Evolutionary conservation across 1,140 invertebrate species (phyloP).

Genomic region (Leptopilina clavipes): DNA sequence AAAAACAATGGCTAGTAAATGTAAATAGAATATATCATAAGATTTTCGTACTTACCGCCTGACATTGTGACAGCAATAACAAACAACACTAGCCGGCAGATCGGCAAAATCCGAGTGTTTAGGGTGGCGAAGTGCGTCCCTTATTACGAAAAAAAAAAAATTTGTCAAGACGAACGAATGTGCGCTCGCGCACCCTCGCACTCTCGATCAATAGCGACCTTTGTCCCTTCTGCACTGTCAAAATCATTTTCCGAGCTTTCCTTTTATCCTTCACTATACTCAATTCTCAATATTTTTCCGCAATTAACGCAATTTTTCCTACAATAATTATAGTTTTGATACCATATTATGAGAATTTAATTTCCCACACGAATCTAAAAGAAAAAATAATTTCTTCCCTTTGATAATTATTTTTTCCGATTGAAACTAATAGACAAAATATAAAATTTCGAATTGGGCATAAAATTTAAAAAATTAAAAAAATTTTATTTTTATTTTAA

Average conservation of each 20-base stretch:
- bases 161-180: background rate
- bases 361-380: too few species aligned
- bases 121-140: constrained; percentile 51
- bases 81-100: constrained; percentile 61
- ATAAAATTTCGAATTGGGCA: too few species aligned
- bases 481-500: too few species aligned
- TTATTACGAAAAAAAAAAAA: too few species aligned
- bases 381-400: too few species aligned
- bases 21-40: constrained; percentile 20
- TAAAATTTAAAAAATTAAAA: too few species aligned
- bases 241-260: constrained; percentile 15
- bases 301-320: too few species aligned
- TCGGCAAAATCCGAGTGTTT: constrained; percentile 47
- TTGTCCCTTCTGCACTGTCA: constrained; percentile 18
- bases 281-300: background rate
- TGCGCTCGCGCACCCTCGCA: constrained; percentile 57
- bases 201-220: constrained; percentile 61
- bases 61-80: constrained; percentile 61
- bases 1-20: background rate
- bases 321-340: too few species aligned
- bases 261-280: background rate
- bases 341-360: too few species aligned
- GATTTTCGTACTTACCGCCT: constrained; percentile 55
- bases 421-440: too few species aligned
- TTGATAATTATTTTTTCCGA: too few species aligned